A percentile compares a stretch with the other conserved stretches of the same genome.
Conservation (phyloP, 2,113 vertebrate species). For the Morone chrysops region DNA sequence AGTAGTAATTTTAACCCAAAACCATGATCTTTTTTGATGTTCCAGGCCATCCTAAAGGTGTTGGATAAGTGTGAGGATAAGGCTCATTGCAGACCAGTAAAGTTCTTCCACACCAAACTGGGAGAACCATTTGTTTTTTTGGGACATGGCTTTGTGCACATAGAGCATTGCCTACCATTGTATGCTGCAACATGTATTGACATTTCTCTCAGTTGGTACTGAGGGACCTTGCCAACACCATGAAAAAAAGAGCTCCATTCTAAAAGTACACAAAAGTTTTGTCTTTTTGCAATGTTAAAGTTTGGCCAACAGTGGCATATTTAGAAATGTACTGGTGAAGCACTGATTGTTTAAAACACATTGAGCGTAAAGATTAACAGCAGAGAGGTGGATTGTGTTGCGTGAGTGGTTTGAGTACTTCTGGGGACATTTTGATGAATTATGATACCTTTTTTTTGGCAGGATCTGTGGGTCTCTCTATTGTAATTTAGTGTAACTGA, state of each 20-base stretch:
- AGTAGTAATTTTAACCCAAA: not conserved
- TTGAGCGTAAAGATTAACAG: not conserved
- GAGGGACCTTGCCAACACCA: not conserved
- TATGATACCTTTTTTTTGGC: not conserved
- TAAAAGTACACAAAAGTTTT: not conserved
- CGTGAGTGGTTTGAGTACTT: not conserved
- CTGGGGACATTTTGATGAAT: not conserved
- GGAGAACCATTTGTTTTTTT: not conserved
- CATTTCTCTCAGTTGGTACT: not conserved
- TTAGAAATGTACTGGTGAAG: not conserved
- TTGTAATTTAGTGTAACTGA: constrained; percentile 41
- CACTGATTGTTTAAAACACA: not conserved
- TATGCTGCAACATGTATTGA: not conserved
- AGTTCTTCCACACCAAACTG: not conserved
- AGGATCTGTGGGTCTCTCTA: not conserved
- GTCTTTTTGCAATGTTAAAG: not conserved
- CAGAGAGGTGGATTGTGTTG: not conserved
- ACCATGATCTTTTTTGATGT: not conserved
- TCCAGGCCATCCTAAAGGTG: not conserved
- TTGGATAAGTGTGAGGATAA: not conserved
- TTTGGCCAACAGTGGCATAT: not conserved
- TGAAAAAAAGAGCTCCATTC: not conserved
- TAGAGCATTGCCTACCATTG: not conserved
- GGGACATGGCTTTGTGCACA: not conserved
- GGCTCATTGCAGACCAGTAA: not conserved